These are phyloP conservation scores for Crioceris asparagi DNA, from an alignment of 2,888 invertebrate species.

Conservation along the genomic window DNA sequence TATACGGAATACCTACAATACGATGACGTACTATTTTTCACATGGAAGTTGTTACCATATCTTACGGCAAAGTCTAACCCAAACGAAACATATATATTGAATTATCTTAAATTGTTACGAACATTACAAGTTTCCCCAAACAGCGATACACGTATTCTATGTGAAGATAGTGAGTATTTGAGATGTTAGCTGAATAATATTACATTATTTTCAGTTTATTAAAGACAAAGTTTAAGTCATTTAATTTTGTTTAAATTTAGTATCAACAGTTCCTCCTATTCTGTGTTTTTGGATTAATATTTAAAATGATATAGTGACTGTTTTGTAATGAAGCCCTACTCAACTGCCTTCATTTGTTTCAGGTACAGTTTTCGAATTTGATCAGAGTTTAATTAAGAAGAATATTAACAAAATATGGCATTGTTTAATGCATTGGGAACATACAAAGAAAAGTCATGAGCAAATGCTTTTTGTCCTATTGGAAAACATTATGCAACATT, in stretches of 20 bases:
- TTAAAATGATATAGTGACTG: too few relatives aligned
- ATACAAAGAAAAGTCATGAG: conserved; percentile 59
- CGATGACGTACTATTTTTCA: conserved; percentile 64
- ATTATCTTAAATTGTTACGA: conserved; percentile 32
- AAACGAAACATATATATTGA: conserved; percentile 33
- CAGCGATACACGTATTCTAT: conserved; percentile 27
- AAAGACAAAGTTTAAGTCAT: too few relatives aligned
- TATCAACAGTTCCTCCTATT: too few relatives aligned
- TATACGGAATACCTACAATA: conserved; percentile 67
- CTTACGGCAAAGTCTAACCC: conserved; percentile 47
- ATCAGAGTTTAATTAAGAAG: conserved; percentile 43
- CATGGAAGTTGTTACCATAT: conserved; percentile 51
- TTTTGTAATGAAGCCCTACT: too few relatives aligned
- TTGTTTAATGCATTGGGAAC: conserved; percentile 62
- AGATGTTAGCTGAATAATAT: too few relatives aligned
- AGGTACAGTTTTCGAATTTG: conserved; percentile 45
- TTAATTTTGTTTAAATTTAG: conserved; percentile 7
- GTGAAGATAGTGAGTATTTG: conserved; percentile 23
- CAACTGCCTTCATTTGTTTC: too few relatives aligned
- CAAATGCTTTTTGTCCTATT: conserved; percentile 70
- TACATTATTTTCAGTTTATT: too few relatives aligned
- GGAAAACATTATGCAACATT: conserved; percentile 69
- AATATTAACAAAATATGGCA: conserved; percentile 67
- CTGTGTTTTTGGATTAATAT: too few relatives aligned
- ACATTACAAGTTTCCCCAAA: conserved; percentile 31